These are phyloP conservation scores for Geodia barretti DNA, from an alignment of 37 sponge, comb jelly and placozoan genomes.

Conservation along the genomic window DNA sequence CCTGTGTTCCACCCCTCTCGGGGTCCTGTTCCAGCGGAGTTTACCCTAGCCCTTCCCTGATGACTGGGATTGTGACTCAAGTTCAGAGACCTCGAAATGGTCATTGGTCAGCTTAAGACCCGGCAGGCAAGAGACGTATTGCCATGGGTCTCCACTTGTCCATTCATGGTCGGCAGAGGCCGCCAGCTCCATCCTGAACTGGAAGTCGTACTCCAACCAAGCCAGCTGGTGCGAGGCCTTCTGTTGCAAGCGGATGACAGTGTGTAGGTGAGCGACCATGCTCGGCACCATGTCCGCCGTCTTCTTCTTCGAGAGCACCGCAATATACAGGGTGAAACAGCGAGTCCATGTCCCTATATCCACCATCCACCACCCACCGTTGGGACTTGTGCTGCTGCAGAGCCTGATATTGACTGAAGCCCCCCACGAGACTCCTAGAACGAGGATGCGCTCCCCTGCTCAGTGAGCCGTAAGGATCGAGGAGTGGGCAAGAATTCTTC, in stretches of 20 bases:
- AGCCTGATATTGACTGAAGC: neutral
- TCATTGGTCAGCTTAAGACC: neutral
- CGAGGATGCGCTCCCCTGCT: neutral
- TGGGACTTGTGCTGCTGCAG: neutral
- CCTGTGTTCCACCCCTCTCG: neutral
- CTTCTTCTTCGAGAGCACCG: neutral
- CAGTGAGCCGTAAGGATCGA: neutral
- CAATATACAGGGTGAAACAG: slow-evolving; percentile 8
- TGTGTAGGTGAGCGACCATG: slow-evolving; percentile 10
- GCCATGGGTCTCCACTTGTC: neutral
- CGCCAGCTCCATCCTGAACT: neutral
- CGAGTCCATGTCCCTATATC: slow-evolving; percentile 1
- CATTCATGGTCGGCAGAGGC: neutral
- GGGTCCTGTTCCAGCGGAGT: neutral
- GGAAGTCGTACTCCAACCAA: slow-evolving; percentile 7
- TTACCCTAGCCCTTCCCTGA: neutral
- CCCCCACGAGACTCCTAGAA: neutral
- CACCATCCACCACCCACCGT: neutral
- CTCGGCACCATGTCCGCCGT: slow-evolving; percentile 1
- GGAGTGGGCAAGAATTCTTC: slow-evolving; percentile 10
- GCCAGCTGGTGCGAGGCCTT: neutral
- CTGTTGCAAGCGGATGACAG: neutral
- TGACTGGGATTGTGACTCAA: neutral
- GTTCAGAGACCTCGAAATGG: neutral
- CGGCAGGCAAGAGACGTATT: neutral